phyloP scores from a whole-genome alignment of 2,888 invertebrate species.

The Lomographa bimaculata region DNA sequence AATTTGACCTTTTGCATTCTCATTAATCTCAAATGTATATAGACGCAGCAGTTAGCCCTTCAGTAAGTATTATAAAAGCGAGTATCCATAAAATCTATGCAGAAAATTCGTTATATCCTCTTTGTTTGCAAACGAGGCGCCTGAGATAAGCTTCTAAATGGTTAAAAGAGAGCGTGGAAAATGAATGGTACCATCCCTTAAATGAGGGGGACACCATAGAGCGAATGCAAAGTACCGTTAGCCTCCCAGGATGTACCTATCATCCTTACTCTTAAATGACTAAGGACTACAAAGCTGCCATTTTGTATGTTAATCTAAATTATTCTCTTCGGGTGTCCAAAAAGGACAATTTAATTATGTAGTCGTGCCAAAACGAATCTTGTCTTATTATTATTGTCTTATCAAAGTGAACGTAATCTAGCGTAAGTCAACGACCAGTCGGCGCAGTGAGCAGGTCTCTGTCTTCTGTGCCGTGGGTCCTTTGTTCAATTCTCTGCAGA shows the following conservation, averaged over 20 bases:
- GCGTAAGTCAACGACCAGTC: too few relatives aligned
- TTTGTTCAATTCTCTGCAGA: too few relatives aligned
- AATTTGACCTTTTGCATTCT: too few relatives aligned
- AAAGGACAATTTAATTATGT: constrained; percentile 5
- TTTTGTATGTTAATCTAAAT: constrained; percentile 20
- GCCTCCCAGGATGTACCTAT: constrained; percentile 6
- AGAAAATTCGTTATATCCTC: constrained; percentile 19
- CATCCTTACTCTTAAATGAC: constrained; percentile 2
- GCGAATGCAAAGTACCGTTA: constrained; percentile 16
- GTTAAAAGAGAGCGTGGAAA: constrained; percentile 11
- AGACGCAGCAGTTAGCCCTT: too few relatives aligned
- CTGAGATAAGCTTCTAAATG: constrained; percentile 27
- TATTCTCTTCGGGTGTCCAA: constrained; percentile 10
- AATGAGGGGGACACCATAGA: background rate
- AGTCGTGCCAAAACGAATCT: constrained; percentile 10
- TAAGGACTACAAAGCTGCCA: constrained; percentile 7
- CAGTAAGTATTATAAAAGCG: constrained; percentile 1
- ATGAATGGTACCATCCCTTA: too few relatives aligned
- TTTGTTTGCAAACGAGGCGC: constrained; percentile 24
- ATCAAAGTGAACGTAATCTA: too few relatives aligned
- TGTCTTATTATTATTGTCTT: constrained; percentile 7
- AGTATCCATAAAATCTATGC: constrained; percentile 20
- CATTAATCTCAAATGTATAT: too few relatives aligned
- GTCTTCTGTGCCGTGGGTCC: too few relatives aligned
- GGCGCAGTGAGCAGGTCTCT: too few relatives aligned